Conservation (phyloP, 1,140 invertebrate species). For the Halyomorpha halys region DNA sequence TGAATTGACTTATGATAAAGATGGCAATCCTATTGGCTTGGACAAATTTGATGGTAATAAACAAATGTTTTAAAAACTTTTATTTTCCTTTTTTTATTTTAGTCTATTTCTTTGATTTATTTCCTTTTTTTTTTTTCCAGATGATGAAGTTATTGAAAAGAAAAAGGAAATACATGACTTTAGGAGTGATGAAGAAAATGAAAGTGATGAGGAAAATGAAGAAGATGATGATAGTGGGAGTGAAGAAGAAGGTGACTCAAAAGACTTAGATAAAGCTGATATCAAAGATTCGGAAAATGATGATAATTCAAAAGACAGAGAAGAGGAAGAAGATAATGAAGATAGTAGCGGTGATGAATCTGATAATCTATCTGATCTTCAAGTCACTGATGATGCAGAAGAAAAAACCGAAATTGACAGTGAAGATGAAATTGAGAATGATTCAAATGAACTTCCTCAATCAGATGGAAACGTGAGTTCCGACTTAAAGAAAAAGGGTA, state of each 20-base stretch:
- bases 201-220: constrained; percentile 20
- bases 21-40: constrained; percentile 24
- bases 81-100: background rate
- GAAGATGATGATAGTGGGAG: constrained; percentile 31
- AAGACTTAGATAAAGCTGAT: constrained; percentile 26
- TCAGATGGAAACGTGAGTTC: too few relatives aligned
- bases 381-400: constrained; percentile 34
- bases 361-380: constrained; percentile 27
- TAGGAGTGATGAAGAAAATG: constrained; percentile 1
- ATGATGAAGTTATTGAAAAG: constrained; percentile 8
- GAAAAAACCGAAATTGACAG: constrained; percentile 35
- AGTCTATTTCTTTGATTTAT: background rate
- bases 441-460: background rate
- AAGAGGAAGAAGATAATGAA: constrained; percentile 20
- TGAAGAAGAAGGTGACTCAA: constrained; percentile 34
- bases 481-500: too few relatives aligned
- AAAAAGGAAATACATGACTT: background rate
- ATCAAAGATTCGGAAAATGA: constrained; percentile 22
- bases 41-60: constrained; percentile 2
- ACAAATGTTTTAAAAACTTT: background rate
- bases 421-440: constrained; percentile 27
- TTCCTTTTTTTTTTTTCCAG: background rate
- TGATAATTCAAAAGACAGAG: constrained; percentile 35
- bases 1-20: constrained; percentile 25
- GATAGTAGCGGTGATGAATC: constrained; percentile 27